phyloP scores from a whole-genome alignment of 2,888 invertebrate species.

The Ischnus inquisitorius region DNA sequence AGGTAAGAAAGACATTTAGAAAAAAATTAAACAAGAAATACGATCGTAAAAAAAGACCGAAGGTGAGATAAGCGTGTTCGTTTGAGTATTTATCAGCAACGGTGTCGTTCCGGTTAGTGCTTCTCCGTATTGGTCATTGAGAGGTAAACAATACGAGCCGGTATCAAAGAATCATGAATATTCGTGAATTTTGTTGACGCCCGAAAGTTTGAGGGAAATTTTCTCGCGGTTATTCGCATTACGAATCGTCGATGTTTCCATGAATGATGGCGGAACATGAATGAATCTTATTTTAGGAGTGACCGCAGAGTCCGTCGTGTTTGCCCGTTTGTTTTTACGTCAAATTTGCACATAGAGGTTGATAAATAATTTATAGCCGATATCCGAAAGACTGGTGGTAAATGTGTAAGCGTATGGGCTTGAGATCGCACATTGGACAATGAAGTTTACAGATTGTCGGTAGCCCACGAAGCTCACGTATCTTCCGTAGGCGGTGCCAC shows the following conservation, averaged over 20 bases:
- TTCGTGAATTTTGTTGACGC: not conserved
- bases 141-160: not conserved
- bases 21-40: not conserved
- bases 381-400: not conserved
- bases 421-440: not conserved
- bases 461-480: not conserved
- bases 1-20: not conserved
- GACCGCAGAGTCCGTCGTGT: not conserved
- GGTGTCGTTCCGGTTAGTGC: not conserved
- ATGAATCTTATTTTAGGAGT: not conserved
- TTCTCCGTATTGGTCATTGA: not conserved
- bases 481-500: conserved; percentile 45
- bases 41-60: not conserved
- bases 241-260: not conserved
- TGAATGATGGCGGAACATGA: not conserved
- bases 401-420: not conserved
- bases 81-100: not conserved
- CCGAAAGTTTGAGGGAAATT: not conserved
- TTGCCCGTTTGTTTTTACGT: not conserved
- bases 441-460: not conserved
- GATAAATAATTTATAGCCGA: not conserved
- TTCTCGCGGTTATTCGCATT: not conserved
- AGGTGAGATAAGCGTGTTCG: not conserved
- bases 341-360: not conserved
- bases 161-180: not conserved